These are phyloP conservation scores for Notolabrus celidotus DNA, from an alignment of 2,797 vertebrate species.

Conservation along the genomic window DNA sequence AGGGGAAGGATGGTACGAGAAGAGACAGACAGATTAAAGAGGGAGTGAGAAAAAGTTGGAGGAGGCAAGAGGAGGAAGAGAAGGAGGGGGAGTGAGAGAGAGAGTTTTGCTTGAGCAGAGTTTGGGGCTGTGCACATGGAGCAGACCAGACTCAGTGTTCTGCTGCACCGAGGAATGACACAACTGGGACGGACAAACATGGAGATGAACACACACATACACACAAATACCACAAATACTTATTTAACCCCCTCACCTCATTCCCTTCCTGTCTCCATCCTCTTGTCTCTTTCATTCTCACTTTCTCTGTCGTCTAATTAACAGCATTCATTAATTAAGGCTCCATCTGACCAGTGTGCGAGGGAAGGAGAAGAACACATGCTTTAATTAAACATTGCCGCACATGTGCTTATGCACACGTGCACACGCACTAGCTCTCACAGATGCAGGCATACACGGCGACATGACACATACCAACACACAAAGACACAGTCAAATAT, in stretches of 20 bases:
- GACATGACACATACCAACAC: conserved; percentile 58
- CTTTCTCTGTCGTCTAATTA: conserved; percentile 82
- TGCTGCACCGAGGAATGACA: conserved; percentile 77
- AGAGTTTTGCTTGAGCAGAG: conserved; percentile 77
- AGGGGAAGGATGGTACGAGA: conserved; percentile 26
- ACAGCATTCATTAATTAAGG: conserved; percentile 88
- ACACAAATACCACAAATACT: conserved; percentile 44
- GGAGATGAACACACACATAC: conserved; percentile 64
- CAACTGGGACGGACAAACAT: conserved; percentile 78
- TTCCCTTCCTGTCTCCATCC: conserved; percentile 25
- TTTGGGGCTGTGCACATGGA: conserved; percentile 79
- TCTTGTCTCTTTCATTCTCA: conserved; percentile 49
- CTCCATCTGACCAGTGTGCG: conserved; percentile 82
- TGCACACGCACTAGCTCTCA: conserved; percentile 55
- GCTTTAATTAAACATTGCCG: conserved; percentile 85
- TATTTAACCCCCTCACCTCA: conserved; percentile 64
- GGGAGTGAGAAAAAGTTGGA: conserved; percentile 52
- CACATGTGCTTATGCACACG: conserved; percentile 68
- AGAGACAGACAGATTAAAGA: conserved; percentile 34
- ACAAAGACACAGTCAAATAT: conserved; percentile 76
- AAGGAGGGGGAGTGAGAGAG: conserved; percentile 28
- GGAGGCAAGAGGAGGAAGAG: conserved; percentile 27
- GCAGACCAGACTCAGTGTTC: conserved; percentile 81
- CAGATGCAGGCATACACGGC: conserved; percentile 31
- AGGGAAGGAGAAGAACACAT: conserved; percentile 76